These are phyloP conservation scores for Perdita meconis DNA, from an alignment of 2,888 invertebrate species.

Conservation along the genomic window DNA sequence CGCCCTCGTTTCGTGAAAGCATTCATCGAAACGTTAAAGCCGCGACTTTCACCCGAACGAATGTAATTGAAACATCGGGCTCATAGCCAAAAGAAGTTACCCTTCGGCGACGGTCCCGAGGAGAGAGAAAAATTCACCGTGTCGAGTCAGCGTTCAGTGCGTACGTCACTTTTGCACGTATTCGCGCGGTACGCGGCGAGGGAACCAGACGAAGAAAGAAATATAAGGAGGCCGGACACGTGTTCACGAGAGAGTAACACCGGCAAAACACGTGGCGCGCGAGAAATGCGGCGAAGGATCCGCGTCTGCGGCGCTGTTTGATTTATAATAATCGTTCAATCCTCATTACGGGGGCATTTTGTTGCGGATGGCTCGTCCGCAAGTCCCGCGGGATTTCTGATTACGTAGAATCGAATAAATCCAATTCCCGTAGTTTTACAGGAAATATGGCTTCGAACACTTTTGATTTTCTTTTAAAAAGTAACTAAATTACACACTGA, in stretches of 20 bases:
- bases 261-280: slow-evolving; percentile 81
- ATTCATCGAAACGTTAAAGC: background rate
- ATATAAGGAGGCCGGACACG: slow-evolving; percentile 70
- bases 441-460: slow-evolving; percentile 14
- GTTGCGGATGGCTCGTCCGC: slow-evolving; percentile 63
- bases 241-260: slow-evolving; percentile 81
- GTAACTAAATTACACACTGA: background rate
- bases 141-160: slow-evolving; percentile 43
- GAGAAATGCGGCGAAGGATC: slow-evolving; percentile 76
- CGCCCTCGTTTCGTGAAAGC: slow-evolving; percentile 8
- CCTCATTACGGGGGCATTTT: slow-evolving; percentile 79
- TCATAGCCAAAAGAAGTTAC: slow-evolving; percentile 49
- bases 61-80: slow-evolving; percentile 59
- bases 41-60: slow-evolving; percentile 29
- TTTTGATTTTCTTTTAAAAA: background rate
- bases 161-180: slow-evolving; percentile 61
- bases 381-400: slow-evolving; percentile 36
- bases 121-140: slow-evolving; percentile 42
- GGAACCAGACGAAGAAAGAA: slow-evolving; percentile 58
- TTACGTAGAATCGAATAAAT: slow-evolving; percentile 26
- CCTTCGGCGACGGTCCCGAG: slow-evolving; percentile 8
- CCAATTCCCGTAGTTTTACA: background rate
- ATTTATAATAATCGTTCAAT: slow-evolving; percentile 83
- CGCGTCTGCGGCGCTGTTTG: slow-evolving; percentile 73
- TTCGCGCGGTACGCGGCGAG: slow-evolving; percentile 19